Conservation (phyloP, 2,888 invertebrate species). For the Sthenelais limicola region DNA sequence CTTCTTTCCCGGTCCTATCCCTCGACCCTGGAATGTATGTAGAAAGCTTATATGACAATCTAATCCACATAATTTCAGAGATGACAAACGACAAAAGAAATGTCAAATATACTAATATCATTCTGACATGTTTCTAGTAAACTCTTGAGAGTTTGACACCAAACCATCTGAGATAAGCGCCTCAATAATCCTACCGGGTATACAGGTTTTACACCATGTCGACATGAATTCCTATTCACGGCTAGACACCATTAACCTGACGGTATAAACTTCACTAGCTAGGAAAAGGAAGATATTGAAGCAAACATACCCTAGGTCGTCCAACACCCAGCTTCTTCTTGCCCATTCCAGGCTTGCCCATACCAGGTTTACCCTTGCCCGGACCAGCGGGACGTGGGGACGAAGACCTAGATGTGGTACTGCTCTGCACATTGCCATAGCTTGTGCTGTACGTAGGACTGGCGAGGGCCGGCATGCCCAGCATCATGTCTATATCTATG, state of each 20-base stretch:
- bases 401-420: conserved; percentile 27
- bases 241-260: neutral
- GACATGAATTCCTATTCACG: too few species aligned
- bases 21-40: conserved; percentile 35
- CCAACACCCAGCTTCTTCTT: conserved; percentile 66
- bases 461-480: conserved; percentile 50
- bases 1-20: conserved; percentile 54
- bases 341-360: conserved; percentile 54
- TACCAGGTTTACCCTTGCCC: conserved; percentile 55
- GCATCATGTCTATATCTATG: conserved; percentile 70
- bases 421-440: too few species aligned
- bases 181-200: too few species aligned
- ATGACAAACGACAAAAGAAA: too few species aligned
- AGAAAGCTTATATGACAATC: too few species aligned
- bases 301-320: conserved; percentile 59
- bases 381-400: conserved; percentile 43
- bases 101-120: too few species aligned
- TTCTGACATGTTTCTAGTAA: too few species aligned
- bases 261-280: neutral
- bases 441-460: too few species aligned
- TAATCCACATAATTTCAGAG: too few species aligned
- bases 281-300: neutral
- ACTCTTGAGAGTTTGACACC: too few species aligned
- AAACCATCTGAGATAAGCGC: too few species aligned
- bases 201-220: too few species aligned